Evolutionary conservation across 2,797 vertebrate genomes (phyloP), one percentile per base, ranked within the genome.

Genomic region (Enteromius paludinosus): DNA sequence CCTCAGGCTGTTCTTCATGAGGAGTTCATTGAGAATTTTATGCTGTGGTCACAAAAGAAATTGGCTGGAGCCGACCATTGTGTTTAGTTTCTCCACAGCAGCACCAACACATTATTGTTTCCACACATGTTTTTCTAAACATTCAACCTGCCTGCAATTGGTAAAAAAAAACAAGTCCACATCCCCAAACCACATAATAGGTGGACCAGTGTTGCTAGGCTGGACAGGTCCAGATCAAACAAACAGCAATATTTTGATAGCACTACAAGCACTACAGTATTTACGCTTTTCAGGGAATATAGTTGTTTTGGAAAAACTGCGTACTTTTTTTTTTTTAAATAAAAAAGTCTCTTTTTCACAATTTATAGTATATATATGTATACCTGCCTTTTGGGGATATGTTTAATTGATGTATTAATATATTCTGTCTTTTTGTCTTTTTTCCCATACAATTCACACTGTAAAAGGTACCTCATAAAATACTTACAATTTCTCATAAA

Each of bases 21-120:
- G 68, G 54, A 12, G 65, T 43, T 79, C 38, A 23, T 25, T 49
- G 73, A 28, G 54, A 35, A 68, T 59, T 43, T 64, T 69, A 33
- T 20, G 25, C 61, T 18, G 10, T 28, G 66, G 25, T 66, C 84
- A 59, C 45, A 59, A 77, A 59, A n/a, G 52, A 43, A 77, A 12
- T 28, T 23, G 10, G 5, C 33, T 38, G 70, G 4, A 6, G 71
- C 20, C 6, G 54, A 54, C 20, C 1, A 1, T 54, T 23, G 28
- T 0, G 43, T 54, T 2, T 75, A 41, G 47, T 62, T 68, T 52
- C 52, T 14, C 14, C 35, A 65, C 33, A 28, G 33, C 64, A 73
- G 56, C n/a, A 2, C 18, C 23, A 23, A 7, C 28, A 74, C 17
- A n/a, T 25, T 0, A 25, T 59, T 59, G 33, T 56, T 74, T 73